These are phyloP conservation scores for Oreocharis arfaki DNA, from an alignment of 2,113 vertebrate genomes.

Conservation along the genomic window DNA sequence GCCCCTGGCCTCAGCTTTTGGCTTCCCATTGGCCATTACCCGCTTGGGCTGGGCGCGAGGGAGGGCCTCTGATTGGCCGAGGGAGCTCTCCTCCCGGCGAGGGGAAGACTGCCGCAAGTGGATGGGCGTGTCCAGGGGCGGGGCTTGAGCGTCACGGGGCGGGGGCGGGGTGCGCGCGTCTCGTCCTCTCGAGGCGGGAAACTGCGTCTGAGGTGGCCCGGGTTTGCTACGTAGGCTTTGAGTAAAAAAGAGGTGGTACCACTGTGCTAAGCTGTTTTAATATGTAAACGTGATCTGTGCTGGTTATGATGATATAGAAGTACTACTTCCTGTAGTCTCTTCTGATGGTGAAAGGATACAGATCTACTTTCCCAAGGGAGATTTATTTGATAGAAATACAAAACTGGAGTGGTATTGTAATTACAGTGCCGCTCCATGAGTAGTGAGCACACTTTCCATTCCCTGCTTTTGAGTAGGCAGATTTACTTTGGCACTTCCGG, in stretches of 20 bases:
- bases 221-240: not conserved
- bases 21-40: not conserved
- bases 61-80: not conserved
- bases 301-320: not conserved
- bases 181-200: not conserved
- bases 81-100: not conserved
- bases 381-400: not conserved
- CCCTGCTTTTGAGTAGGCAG: not conserved
- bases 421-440: not conserved
- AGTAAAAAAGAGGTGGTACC: too few relatives aligned
- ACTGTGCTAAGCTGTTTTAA: not conserved
- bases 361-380: not conserved
- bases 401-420: not conserved
- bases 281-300: not conserved
- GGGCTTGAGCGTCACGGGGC: accelerated
- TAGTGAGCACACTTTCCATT: not conserved
- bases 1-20: not conserved
- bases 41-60: not conserved
- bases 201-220: accelerated
- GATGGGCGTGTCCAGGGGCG: accelerated
- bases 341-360: not conserved
- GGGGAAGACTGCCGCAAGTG: accelerated
- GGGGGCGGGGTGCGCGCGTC: not conserved
- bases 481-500: not conserved
- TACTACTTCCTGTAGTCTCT: not conserved